phyloP scores from a whole-genome alignment of 2,888 invertebrate species.

The Julus scanicus region DNA sequence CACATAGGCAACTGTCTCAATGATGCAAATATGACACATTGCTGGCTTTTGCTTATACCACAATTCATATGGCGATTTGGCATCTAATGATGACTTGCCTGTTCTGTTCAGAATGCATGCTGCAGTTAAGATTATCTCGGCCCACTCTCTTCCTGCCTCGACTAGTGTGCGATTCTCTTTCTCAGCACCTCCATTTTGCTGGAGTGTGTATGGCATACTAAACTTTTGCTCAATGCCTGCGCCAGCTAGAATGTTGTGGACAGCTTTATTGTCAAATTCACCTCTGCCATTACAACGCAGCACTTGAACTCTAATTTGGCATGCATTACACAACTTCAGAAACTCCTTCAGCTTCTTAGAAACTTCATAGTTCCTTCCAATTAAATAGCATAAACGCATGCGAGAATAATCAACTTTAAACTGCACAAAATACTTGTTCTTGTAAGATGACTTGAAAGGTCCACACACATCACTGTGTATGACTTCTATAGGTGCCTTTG shows the following conservation, averaged over 20 bases:
- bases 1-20: too few species aligned
- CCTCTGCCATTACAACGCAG: neutral
- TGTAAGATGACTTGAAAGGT: too few species aligned
- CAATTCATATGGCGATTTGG: constrained; percentile 43
- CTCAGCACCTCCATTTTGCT: constrained; percentile 39
- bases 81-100: neutral
- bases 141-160: neutral
- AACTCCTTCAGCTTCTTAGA: neutral
- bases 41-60: constrained; percentile 31
- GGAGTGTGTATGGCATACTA: neutral
- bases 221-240: constrained; percentile 10
- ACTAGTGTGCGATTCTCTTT: neutral
- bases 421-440: neutral
- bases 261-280: constrained; percentile 20
- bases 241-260: neutral
- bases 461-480: too few species aligned
- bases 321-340: neutral
- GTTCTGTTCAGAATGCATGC: constrained; percentile 27
- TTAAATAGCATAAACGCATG: neutral
- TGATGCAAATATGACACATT: constrained; percentile 2
- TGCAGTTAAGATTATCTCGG: neutral
- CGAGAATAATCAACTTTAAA: constrained; percentile 7
- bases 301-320: neutral
- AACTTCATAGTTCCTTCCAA: constrained; percentile 14
- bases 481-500: too few species aligned